A percentile compares a stretch with the other conserved stretches of the same genome.
These are phyloP conservation scores for Oncorhynchus keta DNA, from an alignment of 2,113 vertebrate genomes.

Conservation along the genomic window DNA sequence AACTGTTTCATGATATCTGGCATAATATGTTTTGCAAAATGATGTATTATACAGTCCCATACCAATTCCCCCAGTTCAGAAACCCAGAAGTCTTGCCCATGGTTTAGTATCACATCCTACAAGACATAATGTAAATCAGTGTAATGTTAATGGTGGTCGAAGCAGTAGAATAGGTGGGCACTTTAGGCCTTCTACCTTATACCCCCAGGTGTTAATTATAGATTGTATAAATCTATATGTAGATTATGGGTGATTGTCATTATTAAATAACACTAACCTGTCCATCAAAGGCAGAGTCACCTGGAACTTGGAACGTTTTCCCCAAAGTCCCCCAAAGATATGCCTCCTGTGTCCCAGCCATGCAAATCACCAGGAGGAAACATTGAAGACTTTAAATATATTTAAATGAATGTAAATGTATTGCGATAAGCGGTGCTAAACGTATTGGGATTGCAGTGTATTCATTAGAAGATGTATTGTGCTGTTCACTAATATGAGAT, in stretches of 20 bases:
- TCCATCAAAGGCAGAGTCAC: constrained; percentile 49
- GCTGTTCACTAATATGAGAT: constrained; percentile 23
- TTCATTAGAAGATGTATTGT: constrained; percentile 41
- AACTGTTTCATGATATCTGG: background rate
- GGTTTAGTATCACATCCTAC: constrained; percentile 10
- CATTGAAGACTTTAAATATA: constrained; percentile 62
- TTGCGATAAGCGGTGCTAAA: constrained; percentile 61
- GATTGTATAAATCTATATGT: constrained; percentile 40
- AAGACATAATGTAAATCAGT: background rate
- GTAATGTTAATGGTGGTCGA: constrained; percentile 1
- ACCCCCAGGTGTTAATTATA: constrained; percentile 32
- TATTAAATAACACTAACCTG: constrained; percentile 41
- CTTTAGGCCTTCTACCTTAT: constrained; percentile 12
- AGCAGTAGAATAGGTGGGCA: constrained; percentile 8
- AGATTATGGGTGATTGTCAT: constrained; percentile 50
- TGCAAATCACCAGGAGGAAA: constrained; percentile 53
- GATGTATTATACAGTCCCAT: background rate
- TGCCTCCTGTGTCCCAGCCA: constrained; percentile 41
- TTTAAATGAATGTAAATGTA: constrained; percentile 73
- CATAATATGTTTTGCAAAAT: no score
- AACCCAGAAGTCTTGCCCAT: background rate
- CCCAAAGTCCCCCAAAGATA: constrained; percentile 28
- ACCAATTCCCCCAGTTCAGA: background rate
- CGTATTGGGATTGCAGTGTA: constrained; percentile 55
- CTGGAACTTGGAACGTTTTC: background rate